Conservation (phyloP, 2,888 invertebrate genomes). For the Apantesis nais region DNA sequence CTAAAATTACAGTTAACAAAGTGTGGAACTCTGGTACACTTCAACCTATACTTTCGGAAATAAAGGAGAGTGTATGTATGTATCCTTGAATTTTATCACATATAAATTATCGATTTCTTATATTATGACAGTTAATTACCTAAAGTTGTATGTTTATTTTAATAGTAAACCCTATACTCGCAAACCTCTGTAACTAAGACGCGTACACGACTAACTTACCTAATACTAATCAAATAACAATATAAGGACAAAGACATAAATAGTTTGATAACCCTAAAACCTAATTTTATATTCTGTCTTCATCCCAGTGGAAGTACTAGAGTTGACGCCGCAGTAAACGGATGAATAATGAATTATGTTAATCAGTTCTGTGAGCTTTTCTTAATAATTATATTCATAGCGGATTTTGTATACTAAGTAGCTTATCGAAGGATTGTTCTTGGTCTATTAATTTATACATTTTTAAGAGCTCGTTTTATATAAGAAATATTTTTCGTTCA, state of each 20-base stretch:
- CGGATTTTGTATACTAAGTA: neutral
- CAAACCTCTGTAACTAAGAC: neutral
- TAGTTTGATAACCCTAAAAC: neutral
- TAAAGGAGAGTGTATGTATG: neutral
- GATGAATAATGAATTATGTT: constrained; percentile 7
- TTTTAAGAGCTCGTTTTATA: neutral
- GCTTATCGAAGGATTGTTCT: neutral
- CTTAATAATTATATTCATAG: constrained; percentile 5
- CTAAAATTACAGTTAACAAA: too few relatives aligned
- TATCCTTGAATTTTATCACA: neutral
- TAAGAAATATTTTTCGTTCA: too few relatives aligned
- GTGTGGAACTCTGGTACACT: too few relatives aligned
- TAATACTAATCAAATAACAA: neutral
- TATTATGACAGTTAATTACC: neutral
- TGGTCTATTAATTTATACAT: neutral
- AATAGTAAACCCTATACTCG: neutral
- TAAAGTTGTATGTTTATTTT: neutral
- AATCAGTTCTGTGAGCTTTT: constrained; percentile 2
- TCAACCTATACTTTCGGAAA: neutral
- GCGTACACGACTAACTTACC: neutral
- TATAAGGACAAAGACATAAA: neutral
- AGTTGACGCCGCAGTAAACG: neutral
- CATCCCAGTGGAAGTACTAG: neutral
- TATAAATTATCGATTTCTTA: neutral
- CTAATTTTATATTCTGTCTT: neutral